Base-by-base conservation (phyloP, 2,888 invertebrate species). In the Sminthurinus aureus region DNA sequence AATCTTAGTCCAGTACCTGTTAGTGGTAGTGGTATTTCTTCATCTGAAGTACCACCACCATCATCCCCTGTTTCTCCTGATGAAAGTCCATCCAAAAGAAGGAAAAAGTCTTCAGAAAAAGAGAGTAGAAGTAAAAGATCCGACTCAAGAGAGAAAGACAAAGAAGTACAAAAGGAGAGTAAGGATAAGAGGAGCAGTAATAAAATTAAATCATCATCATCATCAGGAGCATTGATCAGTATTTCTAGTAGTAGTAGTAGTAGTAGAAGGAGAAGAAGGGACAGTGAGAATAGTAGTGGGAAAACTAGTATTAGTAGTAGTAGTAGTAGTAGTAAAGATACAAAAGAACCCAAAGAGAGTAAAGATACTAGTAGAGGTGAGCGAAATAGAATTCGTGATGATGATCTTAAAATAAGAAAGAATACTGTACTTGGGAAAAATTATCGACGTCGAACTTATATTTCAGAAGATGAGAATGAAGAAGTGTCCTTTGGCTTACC, bases 311-410 rank as follows among this genome's bases (percentile, higher is more conserved):
- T 51, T n/a, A 38, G 11, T 50, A 80, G 79, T 38, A 22, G 51
- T 15, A 22, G 51, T 15, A 80, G 80, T 15, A 82, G 79, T 6
- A 75, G 79, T 82, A 84, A 85, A 58, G 82, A 83, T 52, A 76
- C 79, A 50, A 83, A 82, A 58, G 82, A 82, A 71, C 79, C 81
- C 12, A 85, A 85, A 51, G 78, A 81, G 24, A 64, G 50, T 11
- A 77, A 64, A 50, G 51, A 38, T 51, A 67, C 26, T 79, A 51
- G 64, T 66, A 66, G 77, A 11, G 20, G 64, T 20, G 64, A 51
- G 3, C 8, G 67, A 24, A 81, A 80, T 20, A 73, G 38, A 76
- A 50, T 11, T 38, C 67, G 82, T n/a, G 50, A 82, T 18, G 82
- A 82, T 26, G 38, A 79, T 18, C 67, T 51, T n/a, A 83, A 79